phyloP scores from a whole-genome alignment of 2,113 vertebrate genomes.

The Notechis scutatus region DNA sequence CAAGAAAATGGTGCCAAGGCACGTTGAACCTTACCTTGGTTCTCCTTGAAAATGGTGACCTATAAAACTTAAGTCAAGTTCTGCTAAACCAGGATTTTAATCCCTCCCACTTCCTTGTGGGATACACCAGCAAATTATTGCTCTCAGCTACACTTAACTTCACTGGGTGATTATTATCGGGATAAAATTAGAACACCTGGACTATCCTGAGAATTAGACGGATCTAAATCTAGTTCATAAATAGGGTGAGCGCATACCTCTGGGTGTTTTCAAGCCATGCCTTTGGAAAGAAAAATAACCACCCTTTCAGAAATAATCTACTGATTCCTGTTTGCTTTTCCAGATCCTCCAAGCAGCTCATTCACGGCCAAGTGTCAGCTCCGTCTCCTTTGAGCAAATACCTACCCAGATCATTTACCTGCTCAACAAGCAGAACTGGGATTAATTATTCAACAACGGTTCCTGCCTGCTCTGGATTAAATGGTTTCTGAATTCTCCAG shows the following conservation, averaged over 20 bases:
- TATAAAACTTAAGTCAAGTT: background rate
- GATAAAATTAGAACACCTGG: background rate
- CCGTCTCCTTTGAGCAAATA: background rate
- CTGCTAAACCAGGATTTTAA: background rate
- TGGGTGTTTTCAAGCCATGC: background rate
- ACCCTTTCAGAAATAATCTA: background rate
- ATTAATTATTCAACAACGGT: conserved; percentile 2
- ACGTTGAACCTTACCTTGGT: background rate
- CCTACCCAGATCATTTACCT: background rate
- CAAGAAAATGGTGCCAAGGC: background rate
- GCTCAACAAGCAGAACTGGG: background rate
- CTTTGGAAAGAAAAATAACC: background rate
- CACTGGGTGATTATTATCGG: background rate
- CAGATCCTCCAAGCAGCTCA: background rate
- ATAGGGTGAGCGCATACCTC: background rate
- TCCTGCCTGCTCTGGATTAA: background rate
- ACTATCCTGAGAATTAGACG: background rate
- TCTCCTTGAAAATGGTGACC: background rate
- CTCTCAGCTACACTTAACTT: background rate
- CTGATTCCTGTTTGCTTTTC: background rate
- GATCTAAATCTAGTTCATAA: background rate
- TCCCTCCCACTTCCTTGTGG: background rate
- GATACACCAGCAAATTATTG: background rate
- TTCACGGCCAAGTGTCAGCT: background rate
- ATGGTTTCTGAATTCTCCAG: background rate